Evolutionary conservation across 2,113 vertebrate species (phyloP), one percentile per base, ranked within the genome.

Genomic region (Heterotilapia buettikoferi): DNA sequence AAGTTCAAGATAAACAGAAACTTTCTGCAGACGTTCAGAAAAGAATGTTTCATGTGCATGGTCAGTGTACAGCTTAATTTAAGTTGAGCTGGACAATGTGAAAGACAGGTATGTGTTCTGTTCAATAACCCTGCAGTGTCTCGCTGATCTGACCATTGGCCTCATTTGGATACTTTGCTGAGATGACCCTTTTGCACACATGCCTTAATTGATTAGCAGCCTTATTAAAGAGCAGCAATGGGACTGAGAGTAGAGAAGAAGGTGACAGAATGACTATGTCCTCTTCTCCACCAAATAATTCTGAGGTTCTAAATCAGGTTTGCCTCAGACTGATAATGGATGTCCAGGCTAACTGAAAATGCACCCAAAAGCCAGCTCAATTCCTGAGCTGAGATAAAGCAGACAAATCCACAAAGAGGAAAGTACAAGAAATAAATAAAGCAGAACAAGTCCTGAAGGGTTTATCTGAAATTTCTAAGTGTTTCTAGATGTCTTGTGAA

Each of bases 261-360:
- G 81, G 88, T 88, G 88, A 88, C 91, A 82, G 82, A 66, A 89
- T 84, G 66, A 54, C 80, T 12, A 76, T 78, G 7, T 71, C 81
- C 76, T 79, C 84, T 63, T 88, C 82, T 89, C 47, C 57, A 47
- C 47, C 40, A 71, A 93, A 68, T 95, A 89, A 94, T 92, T 93
- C 56, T 11, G 78, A 85, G 59, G 45, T 50, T 84, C 84, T 90
- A 90, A 93, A 95, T 95, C 85, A 76, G 89, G 88, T 93, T 95
- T 92, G 88, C 88, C 82, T 45, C 83, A 29, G 92, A 89, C 90
- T 86, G 91, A 94, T 95, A 95, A 95, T 91, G 91, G 90, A 95
- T 92, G 91, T 93, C 89, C 24, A 24, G n/a, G 45, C 82, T 92
- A 93, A 92, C 89, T 89, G 89, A 95, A 91, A 91, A 94, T 94